phyloP scores from a whole-genome alignment of 2,797 vertebrate genomes.

The Pygocentrus nattereri region DNA sequence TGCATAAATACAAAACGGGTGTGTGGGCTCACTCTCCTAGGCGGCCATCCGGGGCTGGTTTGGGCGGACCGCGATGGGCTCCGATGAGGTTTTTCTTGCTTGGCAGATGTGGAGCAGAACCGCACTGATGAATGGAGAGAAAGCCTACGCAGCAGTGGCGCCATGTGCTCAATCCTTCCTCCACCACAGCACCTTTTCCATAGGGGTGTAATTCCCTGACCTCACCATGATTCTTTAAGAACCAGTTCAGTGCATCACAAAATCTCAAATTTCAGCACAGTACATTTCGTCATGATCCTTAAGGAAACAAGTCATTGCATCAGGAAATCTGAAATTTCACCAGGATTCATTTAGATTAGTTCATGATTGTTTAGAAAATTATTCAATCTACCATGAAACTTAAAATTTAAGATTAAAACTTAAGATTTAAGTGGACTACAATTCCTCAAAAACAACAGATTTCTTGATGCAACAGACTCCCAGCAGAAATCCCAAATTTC shows the following conservation, averaged over 20 bases:
- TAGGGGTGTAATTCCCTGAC: not conserved
- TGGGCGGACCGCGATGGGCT: slow-evolving; percentile 26
- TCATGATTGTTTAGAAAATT: not conserved
- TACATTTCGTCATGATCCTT: not conserved
- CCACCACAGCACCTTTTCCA: slow-evolving; percentile 41
- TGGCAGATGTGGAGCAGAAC: slow-evolving; percentile 36
- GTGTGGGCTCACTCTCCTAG: slow-evolving; percentile 22
- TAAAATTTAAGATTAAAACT: too few relatives aligned
- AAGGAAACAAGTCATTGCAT: too few relatives aligned
- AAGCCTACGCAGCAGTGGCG: slow-evolving; percentile 31
- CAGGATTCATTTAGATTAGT: too few relatives aligned
- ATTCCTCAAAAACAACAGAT: too few relatives aligned
- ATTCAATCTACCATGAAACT: not conserved
- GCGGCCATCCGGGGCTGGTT: slow-evolving; percentile 26
- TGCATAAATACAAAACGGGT: slow-evolving; percentile 14
- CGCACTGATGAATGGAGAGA: slow-evolving; percentile 37
- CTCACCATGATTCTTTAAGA: not conserved
- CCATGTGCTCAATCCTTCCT: slow-evolving; percentile 29
- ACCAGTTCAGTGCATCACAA: not conserved
- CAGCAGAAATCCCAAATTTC: too few relatives aligned
- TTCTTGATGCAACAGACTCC: too few relatives aligned
- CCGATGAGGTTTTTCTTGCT: slow-evolving; percentile 34
- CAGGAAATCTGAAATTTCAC: too few relatives aligned
- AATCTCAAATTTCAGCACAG: not conserved
- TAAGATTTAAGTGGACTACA: too few relatives aligned